Evolutionary conservation across 2,888 invertebrate genomes (phyloP).

Genomic region (Stenchaetothrips biformis): DNA sequence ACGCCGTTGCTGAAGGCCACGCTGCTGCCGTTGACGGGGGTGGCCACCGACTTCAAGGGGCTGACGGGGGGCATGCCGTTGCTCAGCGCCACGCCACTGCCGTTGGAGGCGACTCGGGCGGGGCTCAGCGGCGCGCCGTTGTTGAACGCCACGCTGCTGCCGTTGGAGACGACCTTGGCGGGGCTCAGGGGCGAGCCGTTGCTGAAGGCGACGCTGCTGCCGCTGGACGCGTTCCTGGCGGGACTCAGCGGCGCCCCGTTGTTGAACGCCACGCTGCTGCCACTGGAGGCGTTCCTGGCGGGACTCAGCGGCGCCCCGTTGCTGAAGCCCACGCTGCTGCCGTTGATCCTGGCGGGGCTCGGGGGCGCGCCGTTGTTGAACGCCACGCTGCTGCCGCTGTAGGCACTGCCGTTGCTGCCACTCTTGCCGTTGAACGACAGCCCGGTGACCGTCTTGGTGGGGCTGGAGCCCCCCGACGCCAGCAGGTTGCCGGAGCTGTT

Average conservation of each 20-base stretch:
- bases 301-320: background rate
- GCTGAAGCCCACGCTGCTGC: background rate
- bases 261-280: constrained; percentile 2
- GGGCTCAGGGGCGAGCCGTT: constrained; percentile 29
- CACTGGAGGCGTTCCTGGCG: background rate
- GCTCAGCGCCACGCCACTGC: constrained; percentile 8
- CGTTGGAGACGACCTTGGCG: background rate
- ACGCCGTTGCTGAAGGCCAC: background rate
- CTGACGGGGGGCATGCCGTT: background rate
- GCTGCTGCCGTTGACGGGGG: background rate
- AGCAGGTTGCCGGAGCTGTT: background rate
- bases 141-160: background rate
- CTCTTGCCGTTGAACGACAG: background rate
- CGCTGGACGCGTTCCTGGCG: background rate
- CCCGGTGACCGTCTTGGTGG: background rate
- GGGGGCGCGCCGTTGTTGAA: background rate
- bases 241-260: background rate
- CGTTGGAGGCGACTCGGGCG: background rate
- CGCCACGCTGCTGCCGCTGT: background rate
- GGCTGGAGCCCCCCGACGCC: background rate
- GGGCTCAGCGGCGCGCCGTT: constrained; percentile 11
- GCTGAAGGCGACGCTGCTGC: constrained; percentile 31
- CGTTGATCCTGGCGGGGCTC: background rate
- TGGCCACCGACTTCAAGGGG: too few relatives aligned
- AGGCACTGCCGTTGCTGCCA: background rate